Percentiles rank a stretch among this genome's conserved stretches.
Evolutionary conservation across 2,888 invertebrate species (phyloP).

Genomic region (Drosophila hawaiiensis): DNA sequence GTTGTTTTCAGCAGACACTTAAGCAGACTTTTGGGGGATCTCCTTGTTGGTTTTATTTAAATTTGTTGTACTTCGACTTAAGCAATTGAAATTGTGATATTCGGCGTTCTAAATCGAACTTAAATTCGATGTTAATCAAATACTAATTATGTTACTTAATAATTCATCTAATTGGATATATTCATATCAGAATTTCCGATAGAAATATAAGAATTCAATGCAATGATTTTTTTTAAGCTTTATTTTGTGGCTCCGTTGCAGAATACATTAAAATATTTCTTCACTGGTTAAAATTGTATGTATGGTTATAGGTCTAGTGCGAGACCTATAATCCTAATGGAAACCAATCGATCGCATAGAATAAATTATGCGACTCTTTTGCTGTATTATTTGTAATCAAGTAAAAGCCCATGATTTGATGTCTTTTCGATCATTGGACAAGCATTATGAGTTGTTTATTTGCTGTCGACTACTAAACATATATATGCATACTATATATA

Average conservation of each 20-base stretch:
- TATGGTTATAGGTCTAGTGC: not conserved
- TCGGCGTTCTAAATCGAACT: not conserved
- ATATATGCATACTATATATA: not conserved
- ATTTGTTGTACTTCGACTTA: not conserved
- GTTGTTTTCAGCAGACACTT: constrained; percentile 7
- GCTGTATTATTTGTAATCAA: not conserved
- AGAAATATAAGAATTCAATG: not conserved
- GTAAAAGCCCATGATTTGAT: not conserved
- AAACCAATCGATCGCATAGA: not conserved
- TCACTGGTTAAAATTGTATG: not conserved
- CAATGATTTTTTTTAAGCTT: not conserved
- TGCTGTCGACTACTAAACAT: not conserved
- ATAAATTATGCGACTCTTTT: not conserved
- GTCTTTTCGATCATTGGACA: not conserved
- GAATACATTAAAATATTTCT: not conserved
- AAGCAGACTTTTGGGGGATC: constrained; percentile 38
- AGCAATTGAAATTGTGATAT: not conserved
- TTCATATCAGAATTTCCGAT: not conserved
- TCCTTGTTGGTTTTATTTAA: constrained; percentile 6
- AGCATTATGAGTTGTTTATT: not conserved
- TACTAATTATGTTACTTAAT: not conserved
- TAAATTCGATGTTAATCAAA: not conserved
- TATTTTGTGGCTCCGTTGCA: not conserved
- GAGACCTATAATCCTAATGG: not conserved
- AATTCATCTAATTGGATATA: not conserved